These are phyloP conservation scores for Cataglyphis livida DNA, from an alignment of 2,888 invertebrate genomes.

Conservation along the genomic window DNA sequence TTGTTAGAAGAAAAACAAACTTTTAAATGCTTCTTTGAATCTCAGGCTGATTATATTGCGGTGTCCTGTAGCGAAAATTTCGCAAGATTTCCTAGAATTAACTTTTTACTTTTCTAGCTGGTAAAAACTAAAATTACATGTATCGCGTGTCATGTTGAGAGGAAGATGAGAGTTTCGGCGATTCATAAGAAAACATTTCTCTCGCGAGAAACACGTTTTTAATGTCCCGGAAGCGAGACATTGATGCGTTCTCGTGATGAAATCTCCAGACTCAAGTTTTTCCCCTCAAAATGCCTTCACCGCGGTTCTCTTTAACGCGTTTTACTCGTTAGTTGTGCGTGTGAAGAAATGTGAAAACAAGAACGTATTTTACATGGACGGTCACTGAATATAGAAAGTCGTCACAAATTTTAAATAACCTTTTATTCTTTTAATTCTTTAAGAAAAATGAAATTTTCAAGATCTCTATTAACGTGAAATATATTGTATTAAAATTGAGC, in stretches of 20 bases:
- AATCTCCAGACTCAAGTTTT: conserved; percentile 40
- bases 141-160: not conserved
- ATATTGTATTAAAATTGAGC: not conserved
- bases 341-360: conserved; percentile 42
- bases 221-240: conserved; percentile 61
- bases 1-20: not conserved
- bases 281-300: conserved; percentile 41
- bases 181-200: conserved; percentile 20
- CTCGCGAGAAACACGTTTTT: conserved; percentile 43
- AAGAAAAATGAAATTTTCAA: not conserved
- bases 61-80: not conserved
- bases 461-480: not conserved
- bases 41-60: not conserved
- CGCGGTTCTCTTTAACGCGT: conserved; percentile 59
- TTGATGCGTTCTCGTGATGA: conserved; percentile 37
- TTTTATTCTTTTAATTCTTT: not conserved
- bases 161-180: conserved; percentile 17
- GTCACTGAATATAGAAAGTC: not conserved
- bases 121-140: not conserved
- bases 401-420: not conserved
- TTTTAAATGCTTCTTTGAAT: not conserved
- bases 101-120: not conserved
- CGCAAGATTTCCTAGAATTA: not conserved
- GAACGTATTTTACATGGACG: conserved; percentile 4
- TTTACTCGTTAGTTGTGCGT: conserved; percentile 64